Base-by-base conservation (phyloP, 2,888 invertebrate species). In the Pristionchus exspectatus region DNA sequence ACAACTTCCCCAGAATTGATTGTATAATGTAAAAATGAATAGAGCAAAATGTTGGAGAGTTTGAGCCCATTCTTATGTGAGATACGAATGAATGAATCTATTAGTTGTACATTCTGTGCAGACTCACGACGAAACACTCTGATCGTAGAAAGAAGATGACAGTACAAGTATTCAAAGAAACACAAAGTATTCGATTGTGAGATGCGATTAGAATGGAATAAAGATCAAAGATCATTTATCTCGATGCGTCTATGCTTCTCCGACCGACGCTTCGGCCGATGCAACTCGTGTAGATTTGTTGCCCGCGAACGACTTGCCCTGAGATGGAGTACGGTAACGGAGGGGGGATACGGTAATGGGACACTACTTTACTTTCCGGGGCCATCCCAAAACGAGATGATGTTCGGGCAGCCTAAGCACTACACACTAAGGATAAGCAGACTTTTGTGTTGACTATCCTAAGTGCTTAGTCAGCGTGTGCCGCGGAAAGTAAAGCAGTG, bases 11-110 rank as follows among this genome's bases (percentile, higher is more conserved):
- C 81, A 50, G 81, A 81, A 81, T 81, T 81, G 81, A 81, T 81
- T 81, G 81, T 81, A 81, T 81, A 81, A 81, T 81, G 81, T 81
- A 81, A 81, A 81, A 81, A 81, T 50, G 50, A 81, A 81, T 81
- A 81, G 81, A 81, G 50, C 50, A 81, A 81, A 81, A 81, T 50
- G 81, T 81, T 81, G 81, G 50, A 81, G 81, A 81, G 50, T 81
- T 81, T 81, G 81, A 50, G 50, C 81, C 81, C 74, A 44, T 27
- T 81, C 81, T 2, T 54, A 81, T 81, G 81, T 81, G 50, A 16
- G 50, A 81, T 81, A 50, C 81, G 81, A 81, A 81, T 81, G 81
- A 81, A 77, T 77, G 77, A 77, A 81, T 81, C 33, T 24, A 81
- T 24, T 81, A 81, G 81, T 50, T 81, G 81, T 21, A 56, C 56